These are phyloP conservation scores for Anodontia alba DNA, from an alignment of 2,888 invertebrate species.

Conservation along the genomic window DNA sequence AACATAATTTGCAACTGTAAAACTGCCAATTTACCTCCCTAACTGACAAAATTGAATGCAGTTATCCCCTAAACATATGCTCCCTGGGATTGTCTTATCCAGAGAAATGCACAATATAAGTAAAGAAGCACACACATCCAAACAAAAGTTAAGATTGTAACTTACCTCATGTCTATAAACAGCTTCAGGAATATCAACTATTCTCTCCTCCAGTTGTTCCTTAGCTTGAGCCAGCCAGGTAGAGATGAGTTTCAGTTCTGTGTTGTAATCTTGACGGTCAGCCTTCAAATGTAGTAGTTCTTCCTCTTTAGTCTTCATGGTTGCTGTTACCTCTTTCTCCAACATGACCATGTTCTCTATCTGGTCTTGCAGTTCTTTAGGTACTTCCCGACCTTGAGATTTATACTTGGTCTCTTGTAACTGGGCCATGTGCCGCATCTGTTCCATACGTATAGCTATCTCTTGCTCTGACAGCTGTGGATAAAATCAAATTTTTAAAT, in stretches of 20 bases:
- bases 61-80: no score
- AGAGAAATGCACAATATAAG: no score
- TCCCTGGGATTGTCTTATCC: no score
- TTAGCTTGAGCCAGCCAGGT: slow-evolving; percentile 75
- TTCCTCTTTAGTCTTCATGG: slow-evolving; percentile 72
- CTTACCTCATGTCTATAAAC: slow-evolving; percentile 74
- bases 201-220: slow-evolving; percentile 69
- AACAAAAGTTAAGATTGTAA: not conserved
- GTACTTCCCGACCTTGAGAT: slow-evolving; percentile 67
- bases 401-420: slow-evolving; percentile 74
- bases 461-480: slow-evolving; percentile 77
- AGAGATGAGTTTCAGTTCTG: slow-evolving; percentile 62
- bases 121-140: no score
- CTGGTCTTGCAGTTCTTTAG: slow-evolving; percentile 68
- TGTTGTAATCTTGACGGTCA: slow-evolving; percentile 68
- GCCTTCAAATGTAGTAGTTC: slow-evolving; percentile 73
- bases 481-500: not conserved
- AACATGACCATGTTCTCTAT: slow-evolving; percentile 65
- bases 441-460: slow-evolving; percentile 71
- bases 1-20: no score
- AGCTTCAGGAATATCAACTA: slow-evolving; percentile 71
- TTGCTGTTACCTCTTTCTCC: slow-evolving; percentile 62
- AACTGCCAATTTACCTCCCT: no score
- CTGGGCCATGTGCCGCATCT: slow-evolving; percentile 68
- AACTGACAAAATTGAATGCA: no score